A percentile compares a stretch with the other conserved stretches of the same genome.
Conservation (phyloP, 92 coral and sea anemone species). For the Bergia puertoricense region DNA sequence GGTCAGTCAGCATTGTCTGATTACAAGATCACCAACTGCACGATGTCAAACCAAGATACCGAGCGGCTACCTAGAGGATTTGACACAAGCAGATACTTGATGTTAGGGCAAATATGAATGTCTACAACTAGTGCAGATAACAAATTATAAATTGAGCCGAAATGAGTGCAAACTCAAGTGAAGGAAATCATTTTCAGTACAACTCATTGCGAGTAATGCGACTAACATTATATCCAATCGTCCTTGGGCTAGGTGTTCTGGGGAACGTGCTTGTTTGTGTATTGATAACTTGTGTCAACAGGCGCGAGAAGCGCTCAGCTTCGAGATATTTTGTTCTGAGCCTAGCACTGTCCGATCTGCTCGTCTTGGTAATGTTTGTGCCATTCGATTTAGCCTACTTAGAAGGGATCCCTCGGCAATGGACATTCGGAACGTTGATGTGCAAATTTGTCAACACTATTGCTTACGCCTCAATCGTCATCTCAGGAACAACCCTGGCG, state of each 20-base stretch:
- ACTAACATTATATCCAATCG: not conserved
- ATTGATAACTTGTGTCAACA: conserved; percentile 2
- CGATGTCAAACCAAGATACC: too few species aligned
- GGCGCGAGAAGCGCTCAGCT: not conserved
- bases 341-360: conserved; percentile 8
- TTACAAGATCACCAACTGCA: too few species aligned
- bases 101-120: too few species aligned
- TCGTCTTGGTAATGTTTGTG: conserved; percentile 5
- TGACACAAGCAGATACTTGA: too few species aligned
- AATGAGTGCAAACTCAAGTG: not conserved
- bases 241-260: not conserved
- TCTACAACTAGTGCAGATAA: not conserved
- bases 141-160: not conserved
- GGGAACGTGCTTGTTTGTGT: conserved; percentile 17
- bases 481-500: conserved; percentile 8
- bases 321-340: conserved; percentile 10
- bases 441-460: conserved; percentile 20
- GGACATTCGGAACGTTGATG: conserved; percentile 1
- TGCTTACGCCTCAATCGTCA: not conserved
- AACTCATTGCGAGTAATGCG: not conserved
- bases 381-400: conserved; percentile 18
- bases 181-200: not conserved
- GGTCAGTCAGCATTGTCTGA: too few species aligned
- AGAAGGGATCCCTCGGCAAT: not conserved
- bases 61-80: too few species aligned